phyloP scores from a whole-genome alignment of 2,797 vertebrate species.

The Tadarida brasiliensis region DNA sequence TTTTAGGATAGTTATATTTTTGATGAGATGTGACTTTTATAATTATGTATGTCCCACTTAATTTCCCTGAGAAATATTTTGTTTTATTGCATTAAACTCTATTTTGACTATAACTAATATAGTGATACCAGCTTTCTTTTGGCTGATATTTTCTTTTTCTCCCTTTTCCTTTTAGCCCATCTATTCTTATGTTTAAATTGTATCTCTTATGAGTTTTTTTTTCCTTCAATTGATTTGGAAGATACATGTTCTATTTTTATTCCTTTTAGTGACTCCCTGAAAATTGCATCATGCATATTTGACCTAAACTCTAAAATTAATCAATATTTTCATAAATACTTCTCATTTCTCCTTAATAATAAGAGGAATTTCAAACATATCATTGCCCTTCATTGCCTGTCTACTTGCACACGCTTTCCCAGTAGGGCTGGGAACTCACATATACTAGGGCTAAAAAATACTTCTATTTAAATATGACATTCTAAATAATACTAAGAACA shows the following conservation, averaged over 20 bases:
- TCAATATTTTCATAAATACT: conserved; percentile 42
- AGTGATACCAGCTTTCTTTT: background rate
- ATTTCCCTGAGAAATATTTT: background rate
- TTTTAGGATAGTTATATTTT: conserved; percentile 1
- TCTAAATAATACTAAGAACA: background rate
- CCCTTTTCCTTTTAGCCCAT: background rate
- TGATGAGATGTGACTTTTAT: background rate
- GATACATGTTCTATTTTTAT: conserved; percentile 34
- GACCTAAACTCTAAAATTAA: conserved; percentile 55
- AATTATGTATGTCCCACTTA: background rate
- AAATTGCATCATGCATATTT: conserved; percentile 51
- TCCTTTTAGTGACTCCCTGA: conserved; percentile 40
- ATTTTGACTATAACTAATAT: background rate
- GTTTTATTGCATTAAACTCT: background rate
- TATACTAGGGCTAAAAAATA: background rate
- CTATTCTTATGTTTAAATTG: background rate
- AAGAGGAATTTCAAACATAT: conserved; percentile 34
- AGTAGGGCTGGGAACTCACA: background rate
- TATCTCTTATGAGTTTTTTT: background rate
- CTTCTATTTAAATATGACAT: background rate
- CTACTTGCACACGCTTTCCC: background rate
- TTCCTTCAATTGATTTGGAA: background rate
- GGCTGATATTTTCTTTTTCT: background rate
- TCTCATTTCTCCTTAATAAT: conserved; percentile 38
- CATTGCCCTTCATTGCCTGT: background rate